A percentile compares a stretch with the other conserved stretches of the same genome.
Evolutionary conservation across 2,888 invertebrate genomes (phyloP).

Genomic region (Meloe dianella): DNA sequence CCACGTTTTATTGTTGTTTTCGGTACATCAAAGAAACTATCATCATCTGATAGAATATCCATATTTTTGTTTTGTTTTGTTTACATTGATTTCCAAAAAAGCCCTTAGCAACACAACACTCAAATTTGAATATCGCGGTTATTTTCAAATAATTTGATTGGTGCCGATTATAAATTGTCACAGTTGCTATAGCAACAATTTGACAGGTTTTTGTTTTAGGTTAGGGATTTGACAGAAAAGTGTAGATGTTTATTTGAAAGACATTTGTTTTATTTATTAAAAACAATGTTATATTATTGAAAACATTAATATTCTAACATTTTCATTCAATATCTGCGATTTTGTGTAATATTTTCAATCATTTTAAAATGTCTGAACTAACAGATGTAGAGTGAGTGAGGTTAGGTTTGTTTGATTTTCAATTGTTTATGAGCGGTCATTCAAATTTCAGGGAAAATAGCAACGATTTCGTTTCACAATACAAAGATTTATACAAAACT

Average conservation of each 20-base stretch:
- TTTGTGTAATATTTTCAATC: neutral
- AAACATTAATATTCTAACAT: neutral
- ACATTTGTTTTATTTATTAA: neutral
- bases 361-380: neutral
- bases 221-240: neutral
- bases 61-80: too few relatives aligned
- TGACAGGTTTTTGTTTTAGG: neutral
- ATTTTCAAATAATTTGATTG: neutral
- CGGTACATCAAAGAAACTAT: slow-evolving; percentile 74
- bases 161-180: neutral
- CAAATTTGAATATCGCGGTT: neutral
- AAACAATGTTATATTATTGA: neutral
- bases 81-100: neutral
- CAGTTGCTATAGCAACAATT: neutral
- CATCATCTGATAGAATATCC: slow-evolving; percentile 70
- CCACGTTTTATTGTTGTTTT: slow-evolving; percentile 49
- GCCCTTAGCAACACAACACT: slow-evolving; percentile 9
- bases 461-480: slow-evolving; percentile 8
- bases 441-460: neutral
- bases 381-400: slow-evolving; percentile 12
- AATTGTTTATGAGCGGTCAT: neutral
- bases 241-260: neutral
- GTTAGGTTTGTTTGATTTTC: neutral
- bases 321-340: neutral
- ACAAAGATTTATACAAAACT: slow-evolving; percentile 40